Evolutionary conservation across 1,140 invertebrate genomes (phyloP), one percentile per base, ranked within the genome.

Genomic region (Trichonephila clavipes): DNA sequence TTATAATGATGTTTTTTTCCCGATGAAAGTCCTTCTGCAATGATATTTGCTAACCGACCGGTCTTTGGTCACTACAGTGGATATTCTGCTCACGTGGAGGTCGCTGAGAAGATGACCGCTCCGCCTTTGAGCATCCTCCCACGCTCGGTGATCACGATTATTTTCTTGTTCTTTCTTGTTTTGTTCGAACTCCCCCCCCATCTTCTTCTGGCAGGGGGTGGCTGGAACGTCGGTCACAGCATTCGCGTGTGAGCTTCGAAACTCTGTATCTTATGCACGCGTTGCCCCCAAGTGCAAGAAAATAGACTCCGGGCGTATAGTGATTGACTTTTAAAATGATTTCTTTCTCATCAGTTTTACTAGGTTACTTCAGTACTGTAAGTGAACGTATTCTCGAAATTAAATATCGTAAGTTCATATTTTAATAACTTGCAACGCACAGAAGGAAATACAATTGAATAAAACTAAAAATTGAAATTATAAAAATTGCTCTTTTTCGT

Each of bases 111-210:
- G 58, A 51, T 51, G 59, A n/a, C 85, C 85, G 28, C 44, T 51
- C 82, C 82, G 51, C n/a, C 83, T 62, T 51, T 62, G 19, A 40
- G 87, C 64, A 88, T 69, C 87, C 87, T 66, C 87, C 87, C 64
- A 88, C 87, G 87, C 87, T 69, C 87, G 87, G 28, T 69, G 87
- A 88, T 88, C 87, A 88, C 87, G 87, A 88, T 88, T 72, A 34
- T 18, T 58, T 19, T 18, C n/a, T 58, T 14, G n/a, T 24, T 51
- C 34, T 44, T 51, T 86, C n/a, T 59, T 86, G 19, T n/a, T 59
- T 14, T 14, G 14, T 51, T 58, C 14, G 19, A 14, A 14, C 59
- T 24, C n/a, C 28, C 59, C 58, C 83, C 58, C 21, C 21, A 16
- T 21, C 40, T 4, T 12, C 21, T 61, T 14, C 21, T 34, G 19